A percentile compares a stretch with the other conserved stretches of the same genome.
These are phyloP conservation scores for Gymnothorax reevesii DNA, from an alignment of 2,797 vertebrate genomes.

Conservation along the genomic window DNA sequence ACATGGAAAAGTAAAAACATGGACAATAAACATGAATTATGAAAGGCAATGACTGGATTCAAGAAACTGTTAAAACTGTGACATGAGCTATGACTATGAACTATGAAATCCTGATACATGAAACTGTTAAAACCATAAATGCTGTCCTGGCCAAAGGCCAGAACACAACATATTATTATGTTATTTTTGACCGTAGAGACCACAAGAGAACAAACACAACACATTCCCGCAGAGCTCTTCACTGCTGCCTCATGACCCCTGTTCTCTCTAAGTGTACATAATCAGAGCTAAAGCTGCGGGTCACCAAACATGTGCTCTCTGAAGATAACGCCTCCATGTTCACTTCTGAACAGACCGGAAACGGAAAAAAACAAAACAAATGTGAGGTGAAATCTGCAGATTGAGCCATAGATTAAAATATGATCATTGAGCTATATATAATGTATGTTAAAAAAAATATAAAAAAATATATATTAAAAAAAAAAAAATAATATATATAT, in stretches of 20 bases:
- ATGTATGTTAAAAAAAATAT: no score
- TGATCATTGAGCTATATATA: no score
- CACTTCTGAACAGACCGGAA: neutral
- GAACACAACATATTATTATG: no score
- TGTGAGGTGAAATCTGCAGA: neutral
- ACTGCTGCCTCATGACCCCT: neutral
- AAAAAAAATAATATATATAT: no score
- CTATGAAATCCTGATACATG: no score
- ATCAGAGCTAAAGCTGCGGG: neutral
- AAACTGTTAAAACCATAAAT: neutral
- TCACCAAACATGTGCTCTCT: conserved; percentile 13
- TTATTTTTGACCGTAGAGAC: neutral
- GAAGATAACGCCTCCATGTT: conserved; percentile 16
- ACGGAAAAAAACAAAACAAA: neutral
- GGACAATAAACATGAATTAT: no score
- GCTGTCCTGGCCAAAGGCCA: no score
- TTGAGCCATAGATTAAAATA: neutral
- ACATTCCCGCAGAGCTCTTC: conserved; percentile 4
- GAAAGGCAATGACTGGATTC: no score
- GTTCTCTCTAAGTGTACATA: neutral
- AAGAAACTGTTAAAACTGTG: no score
- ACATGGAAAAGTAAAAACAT: no score
- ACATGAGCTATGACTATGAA: no score
- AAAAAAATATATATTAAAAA: no score
- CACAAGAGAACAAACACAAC: neutral